phyloP scores from a whole-genome alignment of 1,140 invertebrate genomes.

The Psix sp. region DNA sequence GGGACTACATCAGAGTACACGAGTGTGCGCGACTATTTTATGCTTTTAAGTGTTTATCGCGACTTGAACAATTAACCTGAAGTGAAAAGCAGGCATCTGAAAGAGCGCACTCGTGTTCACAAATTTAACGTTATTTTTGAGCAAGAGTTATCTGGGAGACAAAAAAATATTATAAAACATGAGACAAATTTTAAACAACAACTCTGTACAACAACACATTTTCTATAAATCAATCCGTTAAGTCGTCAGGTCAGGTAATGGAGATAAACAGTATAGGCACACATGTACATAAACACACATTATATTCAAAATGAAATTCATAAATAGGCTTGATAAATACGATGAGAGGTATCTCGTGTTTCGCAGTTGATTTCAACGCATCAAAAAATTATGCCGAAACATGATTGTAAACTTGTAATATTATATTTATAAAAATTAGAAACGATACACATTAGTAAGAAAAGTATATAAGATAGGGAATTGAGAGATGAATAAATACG shows the following conservation, averaged over 20 bases:
- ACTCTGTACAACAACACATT: conserved; percentile 33
- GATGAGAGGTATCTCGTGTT: conserved; percentile 45
- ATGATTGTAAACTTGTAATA: conserved; percentile 57
- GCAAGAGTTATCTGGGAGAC: conserved; percentile 4
- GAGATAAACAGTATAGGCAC: conserved; percentile 31
- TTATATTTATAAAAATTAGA: conserved; percentile 53
- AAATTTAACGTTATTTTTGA: conserved; percentile 23
- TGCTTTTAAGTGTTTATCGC: no score
- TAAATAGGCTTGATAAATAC: conserved; percentile 44
- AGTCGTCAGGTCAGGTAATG: conserved; percentile 28
- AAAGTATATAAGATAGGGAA: conserved; percentile 48
- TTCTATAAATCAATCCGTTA: conserved; percentile 50
- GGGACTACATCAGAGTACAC: no score
- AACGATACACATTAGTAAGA: conserved; percentile 38
- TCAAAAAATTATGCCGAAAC: conserved; percentile 48
- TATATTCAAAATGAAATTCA: conserved; percentile 38
- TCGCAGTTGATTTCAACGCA: conserved; percentile 50
- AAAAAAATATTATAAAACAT: neutral
- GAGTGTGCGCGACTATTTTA: no score
- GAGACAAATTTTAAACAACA: conserved; percentile 16
- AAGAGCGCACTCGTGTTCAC: neutral
- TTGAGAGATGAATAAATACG: conserved; percentile 50
- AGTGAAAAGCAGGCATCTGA: no score
- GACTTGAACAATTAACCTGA: no score
- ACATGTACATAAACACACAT: conserved; percentile 45